Percentiles rank a stretch among this genome's conserved stretches.
phyloP scores from a whole-genome alignment of 2,888 invertebrate species.

The Monochamus alternatus region DNA sequence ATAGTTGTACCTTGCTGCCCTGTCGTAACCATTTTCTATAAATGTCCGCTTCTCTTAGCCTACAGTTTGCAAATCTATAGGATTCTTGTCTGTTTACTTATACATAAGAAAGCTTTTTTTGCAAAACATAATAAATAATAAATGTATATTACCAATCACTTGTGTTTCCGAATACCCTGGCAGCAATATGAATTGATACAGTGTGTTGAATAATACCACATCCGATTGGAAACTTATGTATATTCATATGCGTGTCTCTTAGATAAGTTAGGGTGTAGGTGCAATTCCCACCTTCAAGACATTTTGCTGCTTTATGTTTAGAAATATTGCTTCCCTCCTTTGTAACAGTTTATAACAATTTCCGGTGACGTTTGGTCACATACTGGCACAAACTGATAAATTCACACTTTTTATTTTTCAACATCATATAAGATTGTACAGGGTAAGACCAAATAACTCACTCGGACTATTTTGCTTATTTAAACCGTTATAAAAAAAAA shows the following conservation, averaged over 20 bases:
- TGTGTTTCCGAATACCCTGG: slow-evolving; percentile 64
- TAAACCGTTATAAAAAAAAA: too few species aligned
- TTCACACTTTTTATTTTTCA: slow-evolving; percentile 22
- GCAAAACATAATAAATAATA: slow-evolving; percentile 60
- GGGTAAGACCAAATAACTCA: too few species aligned
- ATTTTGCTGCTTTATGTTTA: slow-evolving; percentile 67
- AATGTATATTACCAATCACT: slow-evolving; percentile 62
- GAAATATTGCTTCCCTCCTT: slow-evolving; percentile 64
- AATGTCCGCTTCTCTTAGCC: slow-evolving; percentile 68
- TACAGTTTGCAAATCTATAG: slow-evolving; percentile 66
- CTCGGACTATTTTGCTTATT: too few species aligned
- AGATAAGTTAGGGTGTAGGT: slow-evolving; percentile 62
- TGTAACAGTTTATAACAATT: slow-evolving; percentile 41
- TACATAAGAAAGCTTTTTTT: slow-evolving; percentile 62
- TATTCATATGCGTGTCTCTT: slow-evolving; percentile 57
- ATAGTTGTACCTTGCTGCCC: slow-evolving; percentile 37
- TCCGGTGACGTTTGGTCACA: slow-evolving; percentile 32
- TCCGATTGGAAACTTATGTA: slow-evolving; percentile 58
- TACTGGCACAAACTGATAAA: slow-evolving; percentile 18
- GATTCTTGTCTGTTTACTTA: slow-evolving; percentile 63
- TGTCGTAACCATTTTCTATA: slow-evolving; percentile 61
- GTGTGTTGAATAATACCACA: slow-evolving; percentile 64
- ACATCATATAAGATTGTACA: not conserved
- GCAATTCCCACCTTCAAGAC: slow-evolving; percentile 62
- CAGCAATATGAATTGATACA: slow-evolving; percentile 71